Base-by-base conservation (phyloP, 2,888 invertebrate genomes). In the Incurvaria masculella region DNA sequence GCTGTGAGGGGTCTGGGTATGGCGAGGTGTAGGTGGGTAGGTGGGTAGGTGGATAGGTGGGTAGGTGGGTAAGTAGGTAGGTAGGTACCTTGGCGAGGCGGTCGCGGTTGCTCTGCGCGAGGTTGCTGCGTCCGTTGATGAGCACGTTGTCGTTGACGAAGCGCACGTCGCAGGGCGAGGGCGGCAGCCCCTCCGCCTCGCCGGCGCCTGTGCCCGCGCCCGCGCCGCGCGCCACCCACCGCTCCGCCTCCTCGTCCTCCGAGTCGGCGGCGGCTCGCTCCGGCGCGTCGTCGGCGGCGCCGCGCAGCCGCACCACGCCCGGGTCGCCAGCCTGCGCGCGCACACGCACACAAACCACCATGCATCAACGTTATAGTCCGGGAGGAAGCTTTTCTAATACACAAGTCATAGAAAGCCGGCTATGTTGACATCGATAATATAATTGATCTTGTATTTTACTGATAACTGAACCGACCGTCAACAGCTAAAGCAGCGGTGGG, bases 71-170 rank as follows among this genome's bases (percentile, higher is more conserved):
- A n/a, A n/a, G n/a, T n/a, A n/a, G 39, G 27, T 19, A 46, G n/a
- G 21, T 19, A 5, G 23, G 44, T 64, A 87, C 87, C 83, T 85
- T 85, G 60, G 81, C 79, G 59, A 80, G 74, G 57, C 72, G 62
- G 53, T 65, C 63, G 44, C 54, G 59, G 63, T 80, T 70, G 54
- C 80, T 80, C 38, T 81, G 79, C 62, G 79, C 81, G 58, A 94
- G 84, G 76, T 88, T 91, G 66, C 92, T 92, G 70, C 86, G 86
- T 51, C 94, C 94, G 78, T 92, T 91, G 78, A 94, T 94, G 72
- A 94, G 86, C 66, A 94, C 83, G 74, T 93, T 92, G 72, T 89
- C 92, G 76, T 93, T 93, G 68, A 87, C 82, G 76, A 94, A 93
- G 59, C 84, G 83, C 60, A 93, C 88, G 73, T 87, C 84, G 74